Evolutionary conservation across 2,888 invertebrate species (phyloP).

Genomic region (Drosophila conformis): DNA sequence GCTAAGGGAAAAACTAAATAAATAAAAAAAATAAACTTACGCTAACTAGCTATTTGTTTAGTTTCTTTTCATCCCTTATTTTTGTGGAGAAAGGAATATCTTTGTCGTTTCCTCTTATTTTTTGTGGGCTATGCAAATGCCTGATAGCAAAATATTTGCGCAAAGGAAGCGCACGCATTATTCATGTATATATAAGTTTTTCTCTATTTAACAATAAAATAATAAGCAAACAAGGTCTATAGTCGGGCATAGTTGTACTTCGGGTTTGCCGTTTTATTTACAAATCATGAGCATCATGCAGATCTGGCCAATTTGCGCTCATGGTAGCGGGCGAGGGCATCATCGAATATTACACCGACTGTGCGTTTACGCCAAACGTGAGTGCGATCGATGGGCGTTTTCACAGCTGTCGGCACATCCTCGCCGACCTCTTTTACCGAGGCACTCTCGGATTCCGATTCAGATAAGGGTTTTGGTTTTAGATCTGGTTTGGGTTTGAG

Average conservation of each 20-base stretch:
- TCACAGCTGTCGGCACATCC: conserved; percentile 18
- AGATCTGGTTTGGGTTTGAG: background rate
- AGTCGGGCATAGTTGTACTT: background rate
- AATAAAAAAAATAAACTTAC: conserved; percentile 36
- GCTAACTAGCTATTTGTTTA: conserved; percentile 56
- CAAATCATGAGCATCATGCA: conserved; percentile 30
- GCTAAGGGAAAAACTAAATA: conserved; percentile 46
- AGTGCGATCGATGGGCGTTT: conserved; percentile 52
- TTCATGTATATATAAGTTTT: conserved; percentile 7
- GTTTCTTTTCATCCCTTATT: conserved; percentile 16
- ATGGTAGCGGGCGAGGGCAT: conserved; percentile 91
- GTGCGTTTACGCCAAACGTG: conserved; percentile 93
- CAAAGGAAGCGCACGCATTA: conserved; percentile 33
- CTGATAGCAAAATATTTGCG: conserved; percentile 43
- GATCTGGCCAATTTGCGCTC: conserved; percentile 87
- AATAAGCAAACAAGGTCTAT: conserved; percentile 23
- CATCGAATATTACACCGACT: conserved; percentile 91
- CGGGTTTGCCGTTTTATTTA: conserved; percentile 15
- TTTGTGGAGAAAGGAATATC: conserved; percentile 56
- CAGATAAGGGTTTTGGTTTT: conserved; percentile 26
- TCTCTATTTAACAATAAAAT: conserved; percentile 44
- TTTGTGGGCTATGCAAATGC: conserved; percentile 47
- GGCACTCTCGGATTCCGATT: conserved; percentile 17
- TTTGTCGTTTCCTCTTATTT: conserved; percentile 30
- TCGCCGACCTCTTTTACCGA: background rate